phyloP scores from a whole-genome alignment of 2,797 vertebrate species.

The Sebastes itinus region DNA sequence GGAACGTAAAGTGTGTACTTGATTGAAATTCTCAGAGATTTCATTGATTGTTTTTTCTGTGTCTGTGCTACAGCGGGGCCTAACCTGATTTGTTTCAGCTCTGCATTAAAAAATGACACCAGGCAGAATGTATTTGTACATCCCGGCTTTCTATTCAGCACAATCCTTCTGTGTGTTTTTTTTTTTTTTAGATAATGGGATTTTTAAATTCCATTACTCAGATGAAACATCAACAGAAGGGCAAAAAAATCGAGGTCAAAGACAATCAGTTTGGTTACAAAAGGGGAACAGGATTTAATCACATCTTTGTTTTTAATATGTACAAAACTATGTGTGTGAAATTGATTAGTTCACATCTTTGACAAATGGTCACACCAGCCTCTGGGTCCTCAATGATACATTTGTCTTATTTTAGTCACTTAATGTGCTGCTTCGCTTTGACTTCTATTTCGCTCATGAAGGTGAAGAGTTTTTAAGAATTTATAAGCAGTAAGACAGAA shows the following conservation, averaged over 20 bases:
- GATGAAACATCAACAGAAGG: slow-evolving; percentile 15
- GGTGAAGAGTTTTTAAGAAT: slow-evolving; percentile 43
- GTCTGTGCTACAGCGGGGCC: not conserved
- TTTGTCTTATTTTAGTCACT: slow-evolving; percentile 43
- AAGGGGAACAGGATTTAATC: slow-evolving; percentile 44
- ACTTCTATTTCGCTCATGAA: slow-evolving; percentile 36
- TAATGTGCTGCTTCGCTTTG: slow-evolving; percentile 19
- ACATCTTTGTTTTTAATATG: slow-evolving; percentile 32
- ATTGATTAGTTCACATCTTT: slow-evolving; percentile 32
- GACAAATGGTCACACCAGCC: slow-evolving; percentile 35
- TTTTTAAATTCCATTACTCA: slow-evolving; percentile 14
- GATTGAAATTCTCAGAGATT: slow-evolving; percentile 15
- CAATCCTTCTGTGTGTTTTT: not conserved
- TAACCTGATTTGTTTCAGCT: not conserved
- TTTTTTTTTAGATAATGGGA: not conserved
- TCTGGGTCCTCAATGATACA: slow-evolving; percentile 9
- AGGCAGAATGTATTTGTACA: not conserved
- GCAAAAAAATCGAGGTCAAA: slow-evolving; percentile 21
- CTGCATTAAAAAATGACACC: not conserved
- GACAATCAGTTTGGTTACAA: slow-evolving; percentile 30
- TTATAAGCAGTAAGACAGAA: slow-evolving; percentile 7
- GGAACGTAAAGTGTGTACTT: not conserved
- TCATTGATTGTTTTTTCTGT: slow-evolving; percentile 7
- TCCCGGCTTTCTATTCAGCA: not conserved
- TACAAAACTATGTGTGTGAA: slow-evolving; percentile 21